Conservation (phyloP, 2,888 invertebrate species). For the Chrysopilus asiliformis region DNA sequence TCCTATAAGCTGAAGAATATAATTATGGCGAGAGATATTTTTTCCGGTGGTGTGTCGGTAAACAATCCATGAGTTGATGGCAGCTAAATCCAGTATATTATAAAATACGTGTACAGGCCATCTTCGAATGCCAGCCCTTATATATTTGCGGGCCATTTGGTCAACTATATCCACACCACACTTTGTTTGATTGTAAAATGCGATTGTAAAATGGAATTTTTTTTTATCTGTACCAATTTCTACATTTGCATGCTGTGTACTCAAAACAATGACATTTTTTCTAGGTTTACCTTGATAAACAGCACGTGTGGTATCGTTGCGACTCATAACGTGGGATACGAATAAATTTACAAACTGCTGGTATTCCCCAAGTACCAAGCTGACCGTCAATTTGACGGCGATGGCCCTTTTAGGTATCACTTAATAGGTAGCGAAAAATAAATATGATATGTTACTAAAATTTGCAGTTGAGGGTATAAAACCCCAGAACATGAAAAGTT, state of each 20-base stretch:
- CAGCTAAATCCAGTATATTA: slow-evolving; percentile 16
- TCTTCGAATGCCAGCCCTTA: slow-evolving; percentile 14
- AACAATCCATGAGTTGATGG: slow-evolving; percentile 16
- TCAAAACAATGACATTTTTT: slow-evolving; percentile 18
- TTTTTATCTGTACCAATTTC: slow-evolving; percentile 18
- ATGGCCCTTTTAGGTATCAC: too few species aligned
- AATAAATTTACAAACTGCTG: slow-evolving; percentile 15
- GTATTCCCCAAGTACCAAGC: too few species aligned
- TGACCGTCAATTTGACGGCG: too few species aligned
- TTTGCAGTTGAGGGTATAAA: too few species aligned
- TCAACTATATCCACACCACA: slow-evolving; percentile 13
- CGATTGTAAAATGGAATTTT: slow-evolving; percentile 14
- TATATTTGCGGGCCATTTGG: slow-evolving; percentile 16
- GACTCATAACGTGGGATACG: too few species aligned
- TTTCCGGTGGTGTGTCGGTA: slow-evolving; percentile 13
- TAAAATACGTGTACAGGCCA: slow-evolving; percentile 16
- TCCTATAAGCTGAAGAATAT: too few species aligned
- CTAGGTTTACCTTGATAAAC: slow-evolving; percentile 20
- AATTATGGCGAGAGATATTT: too few species aligned
- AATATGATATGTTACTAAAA: too few species aligned
- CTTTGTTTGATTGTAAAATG: slow-evolving; percentile 15
- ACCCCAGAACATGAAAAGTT: too few species aligned
- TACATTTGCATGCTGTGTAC: slow-evolving; percentile 18
- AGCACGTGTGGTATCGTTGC: slow-evolving; percentile 14
- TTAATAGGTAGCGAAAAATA: too few species aligned